A percentile compares a stretch with the other conserved stretches of the same genome.
These are phyloP conservation scores for Sapajus apella DNA, from an alignment of 2,113 vertebrate species.

Conservation along the genomic window DNA sequence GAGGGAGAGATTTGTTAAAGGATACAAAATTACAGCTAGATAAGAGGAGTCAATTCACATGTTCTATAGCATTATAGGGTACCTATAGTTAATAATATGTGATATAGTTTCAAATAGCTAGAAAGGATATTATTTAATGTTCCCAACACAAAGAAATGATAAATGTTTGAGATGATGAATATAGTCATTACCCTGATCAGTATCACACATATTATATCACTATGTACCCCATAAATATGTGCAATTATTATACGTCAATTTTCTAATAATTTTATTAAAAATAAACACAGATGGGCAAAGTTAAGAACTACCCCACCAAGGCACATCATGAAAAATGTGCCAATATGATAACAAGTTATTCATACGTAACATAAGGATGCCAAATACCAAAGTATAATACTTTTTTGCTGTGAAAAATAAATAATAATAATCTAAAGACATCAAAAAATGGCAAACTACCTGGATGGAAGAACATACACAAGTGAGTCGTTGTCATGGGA, in stretches of 20 bases:
- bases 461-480: neutral
- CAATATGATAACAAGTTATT: neutral
- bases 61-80: neutral
- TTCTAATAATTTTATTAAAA: too few relatives aligned
- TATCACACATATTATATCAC: neutral
- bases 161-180: neutral
- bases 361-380: neutral
- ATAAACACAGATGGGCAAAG: neutral
- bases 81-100: neutral
- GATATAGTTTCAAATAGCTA: neutral
- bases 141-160: neutral
- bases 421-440: neutral
- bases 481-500: neutral
- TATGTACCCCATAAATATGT: neutral
- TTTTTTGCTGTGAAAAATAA: neutral
- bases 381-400: neutral
- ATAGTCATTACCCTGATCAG: neutral
- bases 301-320: neutral
- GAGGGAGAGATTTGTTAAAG: neutral
- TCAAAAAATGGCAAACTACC: slow-evolving; percentile 1
- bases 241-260: neutral
- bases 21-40: neutral
- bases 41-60: neutral
- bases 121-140: neutral
- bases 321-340: neutral